These are phyloP conservation scores for Maccullochella peelii DNA, from an alignment of 2,113 vertebrate genomes.

Conservation along the genomic window DNA sequence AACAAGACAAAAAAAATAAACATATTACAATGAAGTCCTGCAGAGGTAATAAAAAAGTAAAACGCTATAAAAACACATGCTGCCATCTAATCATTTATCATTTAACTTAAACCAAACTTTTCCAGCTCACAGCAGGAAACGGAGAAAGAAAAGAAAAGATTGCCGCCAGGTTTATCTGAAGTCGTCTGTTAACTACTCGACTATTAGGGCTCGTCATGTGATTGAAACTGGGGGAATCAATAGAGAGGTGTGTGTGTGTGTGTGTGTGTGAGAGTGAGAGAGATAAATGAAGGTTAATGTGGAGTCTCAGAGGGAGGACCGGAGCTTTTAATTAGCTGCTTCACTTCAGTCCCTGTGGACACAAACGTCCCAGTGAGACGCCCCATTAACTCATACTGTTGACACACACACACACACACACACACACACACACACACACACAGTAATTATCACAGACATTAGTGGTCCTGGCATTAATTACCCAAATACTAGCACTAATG, in stretches of 20 bases:
- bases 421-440: constrained; percentile 32
- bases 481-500: not conserved
- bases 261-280: constrained; percentile 20
- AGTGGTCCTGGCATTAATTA: not conserved
- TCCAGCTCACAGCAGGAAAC: too few relatives aligned
- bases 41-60: too few relatives aligned
- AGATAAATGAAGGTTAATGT: constrained; percentile 42
- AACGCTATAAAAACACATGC: too few relatives aligned
- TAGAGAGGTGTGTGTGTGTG: not conserved
- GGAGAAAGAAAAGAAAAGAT: not conserved
- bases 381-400: constrained; percentile 29
- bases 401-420: constrained; percentile 34
- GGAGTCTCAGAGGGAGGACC: constrained; percentile 49
- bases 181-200: not conserved
- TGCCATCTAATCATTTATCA: too few relatives aligned
- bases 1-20: too few relatives aligned
- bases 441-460: constrained; percentile 15
- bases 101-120: too few relatives aligned
- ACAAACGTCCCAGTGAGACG: constrained; percentile 56
- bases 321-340: constrained; percentile 73
- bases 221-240: constrained; percentile 26
- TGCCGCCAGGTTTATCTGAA: not conserved
- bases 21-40: too few relatives aligned
- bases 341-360: constrained; percentile 46
- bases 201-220: constrained; percentile 22